These are phyloP conservation scores for Mungos mungo DNA, from an alignment of 2,113 vertebrate species.

Conservation along the genomic window DNA sequence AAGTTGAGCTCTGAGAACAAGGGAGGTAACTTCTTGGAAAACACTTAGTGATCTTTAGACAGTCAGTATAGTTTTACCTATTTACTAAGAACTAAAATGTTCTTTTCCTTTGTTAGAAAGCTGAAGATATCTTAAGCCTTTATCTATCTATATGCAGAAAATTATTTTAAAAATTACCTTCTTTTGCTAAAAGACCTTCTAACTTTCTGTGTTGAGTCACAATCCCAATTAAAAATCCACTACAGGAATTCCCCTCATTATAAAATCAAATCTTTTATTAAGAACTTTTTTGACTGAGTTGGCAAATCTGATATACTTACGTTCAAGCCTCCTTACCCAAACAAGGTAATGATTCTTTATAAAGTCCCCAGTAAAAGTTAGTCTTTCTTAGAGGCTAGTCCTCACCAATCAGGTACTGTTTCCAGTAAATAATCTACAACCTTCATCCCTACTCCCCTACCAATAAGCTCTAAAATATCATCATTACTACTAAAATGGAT, in stretches of 20 bases:
- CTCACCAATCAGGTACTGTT: neutral
- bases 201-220: constrained; percentile 16
- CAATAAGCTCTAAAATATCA: neutral
- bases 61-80: neutral
- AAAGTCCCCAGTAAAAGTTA: neutral
- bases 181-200: constrained; percentile 29
- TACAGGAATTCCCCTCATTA: constrained; percentile 26
- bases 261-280: constrained; percentile 19
- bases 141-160: neutral
- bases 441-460: neutral
- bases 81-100: neutral
- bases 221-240: constrained; percentile 40
- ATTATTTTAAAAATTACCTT: neutral
- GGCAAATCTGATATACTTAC: neutral
- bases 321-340: neutral
- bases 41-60: constrained; percentile 46
- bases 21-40: constrained; percentile 70
- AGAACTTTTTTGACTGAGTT: constrained; percentile 25
- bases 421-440: neutral
- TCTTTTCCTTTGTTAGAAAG: constrained; percentile 39
- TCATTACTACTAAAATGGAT: neutral
- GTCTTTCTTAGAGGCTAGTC: neutral
- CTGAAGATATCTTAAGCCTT: neutral
- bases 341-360: neutral
- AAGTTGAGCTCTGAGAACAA: constrained; percentile 60